A percentile compares a stretch with the other conserved stretches of the same genome.
These are phyloP conservation scores for Heliconius hermathena DNA, from an alignment of 1,140 invertebrate genomes.

Conservation along the genomic window DNA sequence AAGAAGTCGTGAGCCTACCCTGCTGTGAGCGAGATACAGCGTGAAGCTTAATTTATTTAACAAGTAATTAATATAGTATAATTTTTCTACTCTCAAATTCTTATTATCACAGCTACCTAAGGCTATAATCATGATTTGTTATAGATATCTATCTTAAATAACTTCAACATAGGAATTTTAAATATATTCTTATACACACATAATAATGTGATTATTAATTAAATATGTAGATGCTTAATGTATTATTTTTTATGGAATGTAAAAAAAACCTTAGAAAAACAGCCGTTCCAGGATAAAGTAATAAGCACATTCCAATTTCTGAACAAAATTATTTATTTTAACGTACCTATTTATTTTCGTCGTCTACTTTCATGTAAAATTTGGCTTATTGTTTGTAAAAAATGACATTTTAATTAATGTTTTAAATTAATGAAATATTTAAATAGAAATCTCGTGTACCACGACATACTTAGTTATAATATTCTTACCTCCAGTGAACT, in stretches of 20 bases:
- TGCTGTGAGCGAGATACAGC: too few species aligned
- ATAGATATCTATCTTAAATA: too few species aligned
- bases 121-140: too few species aligned
- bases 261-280: constrained; percentile 16
- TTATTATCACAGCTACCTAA: too few species aligned
- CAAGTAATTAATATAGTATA: too few species aligned
- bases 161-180: too few species aligned
- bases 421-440: not conserved
- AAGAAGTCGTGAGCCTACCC: too few species aligned
- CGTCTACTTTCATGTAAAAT: not conserved
- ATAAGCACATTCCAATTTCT: constrained; percentile 5
- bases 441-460: constrained; percentile 28
- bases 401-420: not conserved
- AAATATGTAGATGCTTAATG: not conserved
- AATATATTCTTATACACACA: too few species aligned
- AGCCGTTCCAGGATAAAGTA: not conserved
- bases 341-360: not conserved
- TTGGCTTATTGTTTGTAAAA: not conserved
- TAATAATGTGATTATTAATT: not conserved
- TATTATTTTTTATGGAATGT: not conserved
- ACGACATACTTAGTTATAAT: constrained; percentile 16
- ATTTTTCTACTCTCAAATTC: too few species aligned
- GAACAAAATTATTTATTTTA: not conserved
- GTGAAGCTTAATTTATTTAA: too few species aligned
- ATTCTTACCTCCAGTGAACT: constrained; percentile 44